Percentiles rank a stretch among this genome's conserved stretches.
These are phyloP conservation scores for Pantherophis guttatus DNA, from an alignment of 2,113 vertebrate species.

Conservation along the genomic window DNA sequence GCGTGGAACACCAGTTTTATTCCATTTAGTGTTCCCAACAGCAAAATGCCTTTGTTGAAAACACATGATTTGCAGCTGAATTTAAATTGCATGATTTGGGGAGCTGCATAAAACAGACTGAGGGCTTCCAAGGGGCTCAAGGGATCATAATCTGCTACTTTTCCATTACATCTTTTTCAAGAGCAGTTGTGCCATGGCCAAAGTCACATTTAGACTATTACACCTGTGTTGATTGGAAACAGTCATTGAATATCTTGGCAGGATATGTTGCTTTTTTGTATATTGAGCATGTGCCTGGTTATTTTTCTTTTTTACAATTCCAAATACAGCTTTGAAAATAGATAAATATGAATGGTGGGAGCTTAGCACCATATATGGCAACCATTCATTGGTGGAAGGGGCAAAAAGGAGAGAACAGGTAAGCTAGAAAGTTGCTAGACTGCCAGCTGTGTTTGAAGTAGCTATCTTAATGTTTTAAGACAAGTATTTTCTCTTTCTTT, in stretches of 20 bases:
- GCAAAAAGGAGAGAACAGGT: background rate
- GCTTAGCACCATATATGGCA: background rate
- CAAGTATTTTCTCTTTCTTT: background rate
- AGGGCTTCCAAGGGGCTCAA: background rate
- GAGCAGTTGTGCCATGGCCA: background rate
- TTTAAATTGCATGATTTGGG: background rate
- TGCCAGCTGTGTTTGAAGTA: conserved; percentile 24
- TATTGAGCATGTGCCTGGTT: background rate
- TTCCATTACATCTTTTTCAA: background rate
- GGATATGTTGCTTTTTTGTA: background rate
- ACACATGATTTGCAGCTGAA: background rate
- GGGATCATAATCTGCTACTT: background rate
- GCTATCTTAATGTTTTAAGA: background rate
- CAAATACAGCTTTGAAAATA: background rate
- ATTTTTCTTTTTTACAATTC: background rate
- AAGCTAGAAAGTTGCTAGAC: background rate
- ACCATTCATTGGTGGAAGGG: background rate
- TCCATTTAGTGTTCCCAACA: background rate
- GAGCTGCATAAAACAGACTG: background rate
- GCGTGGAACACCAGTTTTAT: background rate
- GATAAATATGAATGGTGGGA: background rate
- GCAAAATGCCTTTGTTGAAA: background rate
- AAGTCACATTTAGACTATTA: background rate
- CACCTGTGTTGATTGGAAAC: background rate
- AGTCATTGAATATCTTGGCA: background rate